Evolutionary conservation across 1,140 invertebrate genomes (phyloP).

Genomic region (Drosophila tani): DNA sequence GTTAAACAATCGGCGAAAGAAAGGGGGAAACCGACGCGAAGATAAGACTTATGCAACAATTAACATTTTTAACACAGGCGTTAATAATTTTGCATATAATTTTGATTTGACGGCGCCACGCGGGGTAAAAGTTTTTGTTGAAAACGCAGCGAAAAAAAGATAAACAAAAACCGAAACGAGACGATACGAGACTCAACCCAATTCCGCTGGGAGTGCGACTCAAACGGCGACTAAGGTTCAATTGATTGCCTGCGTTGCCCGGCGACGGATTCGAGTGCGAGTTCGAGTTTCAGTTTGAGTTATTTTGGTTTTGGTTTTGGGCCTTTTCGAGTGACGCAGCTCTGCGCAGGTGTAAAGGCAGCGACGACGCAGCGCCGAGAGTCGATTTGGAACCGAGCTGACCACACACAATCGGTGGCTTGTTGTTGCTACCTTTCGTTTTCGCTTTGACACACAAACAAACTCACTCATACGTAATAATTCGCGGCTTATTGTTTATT

Average conservation of each 20-base stretch:
- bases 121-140: slow-evolving; percentile 64
- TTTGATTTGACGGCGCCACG: slow-evolving; percentile 28
- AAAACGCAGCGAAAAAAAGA: slow-evolving; percentile 48
- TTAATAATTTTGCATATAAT: slow-evolving; percentile 60
- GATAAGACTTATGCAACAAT: slow-evolving; percentile 66
- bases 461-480: slow-evolving; percentile 70
- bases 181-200: slow-evolving; percentile 67
- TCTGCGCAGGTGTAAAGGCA: slow-evolving; percentile 46
- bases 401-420: slow-evolving; percentile 45
- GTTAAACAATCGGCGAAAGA: slow-evolving; percentile 9
- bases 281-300: slow-evolving; percentile 46
- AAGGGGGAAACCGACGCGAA: background rate
- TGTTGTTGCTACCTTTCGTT: slow-evolving; percentile 67
- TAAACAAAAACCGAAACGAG: slow-evolving; percentile 47
- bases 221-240: slow-evolving; percentile 74
- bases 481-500: slow-evolving; percentile 69
- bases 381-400: slow-evolving; percentile 30
- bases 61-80: slow-evolving; percentile 59
- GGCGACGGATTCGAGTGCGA: slow-evolving; percentile 33
- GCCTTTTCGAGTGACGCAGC: slow-evolving; percentile 22
- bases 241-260: slow-evolving; percentile 63
- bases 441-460: slow-evolving; percentile 52
- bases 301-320: slow-evolving; percentile 23
- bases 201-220: slow-evolving; percentile 59
- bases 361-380: slow-evolving; percentile 1